Evolutionary conservation across 2,888 invertebrate genomes (phyloP).

Genomic region (Ctenicera cuprea): DNA sequence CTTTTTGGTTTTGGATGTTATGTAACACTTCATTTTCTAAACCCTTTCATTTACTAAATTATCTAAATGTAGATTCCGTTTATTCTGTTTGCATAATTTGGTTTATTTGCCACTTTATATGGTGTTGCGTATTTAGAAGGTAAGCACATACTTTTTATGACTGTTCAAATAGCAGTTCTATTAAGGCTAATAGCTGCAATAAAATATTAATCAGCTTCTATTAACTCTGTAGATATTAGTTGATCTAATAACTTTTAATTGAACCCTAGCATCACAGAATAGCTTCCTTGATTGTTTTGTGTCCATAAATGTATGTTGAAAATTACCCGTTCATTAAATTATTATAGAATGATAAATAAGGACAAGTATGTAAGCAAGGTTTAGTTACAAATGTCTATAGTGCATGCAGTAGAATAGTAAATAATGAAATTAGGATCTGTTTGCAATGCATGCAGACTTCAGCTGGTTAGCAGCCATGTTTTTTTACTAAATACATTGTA

Average conservation of each 20-base stretch:
- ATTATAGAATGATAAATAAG: background rate
- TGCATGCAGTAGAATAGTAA: background rate
- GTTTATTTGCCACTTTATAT: slow-evolving; percentile 25
- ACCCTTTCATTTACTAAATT: slow-evolving; percentile 16
- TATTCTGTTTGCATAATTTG: slow-evolving; percentile 27
- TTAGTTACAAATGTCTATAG: background rate
- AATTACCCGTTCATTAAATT: background rate
- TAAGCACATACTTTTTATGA: slow-evolving; percentile 58
- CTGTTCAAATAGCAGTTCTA: slow-evolving; percentile 36
- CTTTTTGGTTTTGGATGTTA: background rate
- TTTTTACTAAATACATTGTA: too few relatives aligned
- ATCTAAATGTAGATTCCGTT: slow-evolving; percentile 11
- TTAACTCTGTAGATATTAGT: background rate
- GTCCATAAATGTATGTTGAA: slow-evolving; percentile 6
- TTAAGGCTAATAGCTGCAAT: slow-evolving; percentile 8
- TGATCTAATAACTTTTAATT: background rate
- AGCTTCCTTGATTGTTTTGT: slow-evolving; percentile 5
- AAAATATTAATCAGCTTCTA: slow-evolving; percentile 24
- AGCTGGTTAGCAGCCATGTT: too few relatives aligned
- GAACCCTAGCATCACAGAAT: background rate
- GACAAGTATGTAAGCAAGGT: background rate
- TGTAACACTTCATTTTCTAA: background rate
- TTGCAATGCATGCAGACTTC: background rate
- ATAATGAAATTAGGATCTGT: background rate
- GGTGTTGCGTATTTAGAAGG: slow-evolving; percentile 47